Conservation (phyloP, 1,140 invertebrate genomes). For the Mercenaria mercenaria region DNA sequence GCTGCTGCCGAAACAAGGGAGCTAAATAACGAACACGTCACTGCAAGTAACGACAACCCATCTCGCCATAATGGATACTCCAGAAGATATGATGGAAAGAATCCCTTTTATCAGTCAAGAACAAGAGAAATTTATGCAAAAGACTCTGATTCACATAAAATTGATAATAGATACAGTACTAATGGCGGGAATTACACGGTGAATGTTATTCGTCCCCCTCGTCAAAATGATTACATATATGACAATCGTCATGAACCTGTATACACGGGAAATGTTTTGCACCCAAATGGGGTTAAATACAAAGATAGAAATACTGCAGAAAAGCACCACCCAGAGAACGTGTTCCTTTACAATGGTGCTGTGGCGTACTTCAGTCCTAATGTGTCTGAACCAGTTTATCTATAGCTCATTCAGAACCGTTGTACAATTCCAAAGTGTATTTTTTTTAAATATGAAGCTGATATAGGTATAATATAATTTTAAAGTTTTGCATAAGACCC, state of each 20-base stretch:
- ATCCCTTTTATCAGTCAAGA: background rate
- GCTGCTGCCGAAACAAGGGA: background rate
- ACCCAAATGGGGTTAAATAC: background rate
- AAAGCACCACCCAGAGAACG: background rate
- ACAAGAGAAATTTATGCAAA: background rate
- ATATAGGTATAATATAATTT: no score
- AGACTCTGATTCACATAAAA: background rate
- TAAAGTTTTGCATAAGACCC: no score
- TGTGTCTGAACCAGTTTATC: slow-evolving; percentile 33
- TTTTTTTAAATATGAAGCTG: no score
- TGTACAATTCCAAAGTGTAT: no score
- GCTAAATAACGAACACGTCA: background rate
- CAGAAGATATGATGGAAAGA: slow-evolving; percentile 15
- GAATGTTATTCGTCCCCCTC: background rate
- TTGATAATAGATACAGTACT: background rate
- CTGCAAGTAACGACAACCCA: background rate
- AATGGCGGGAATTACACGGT: background rate
- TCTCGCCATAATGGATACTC: background rate
- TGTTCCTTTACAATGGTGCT: slow-evolving; percentile 8
- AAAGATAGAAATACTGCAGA: background rate
- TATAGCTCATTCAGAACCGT: no score
- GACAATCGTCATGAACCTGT: background rate
- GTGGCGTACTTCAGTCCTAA: background rate
- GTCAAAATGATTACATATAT: background rate
- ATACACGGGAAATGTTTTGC: background rate